phyloP scores from a whole-genome alignment of 2,888 invertebrate genomes.

The Margaritifera margaritifera region DNA sequence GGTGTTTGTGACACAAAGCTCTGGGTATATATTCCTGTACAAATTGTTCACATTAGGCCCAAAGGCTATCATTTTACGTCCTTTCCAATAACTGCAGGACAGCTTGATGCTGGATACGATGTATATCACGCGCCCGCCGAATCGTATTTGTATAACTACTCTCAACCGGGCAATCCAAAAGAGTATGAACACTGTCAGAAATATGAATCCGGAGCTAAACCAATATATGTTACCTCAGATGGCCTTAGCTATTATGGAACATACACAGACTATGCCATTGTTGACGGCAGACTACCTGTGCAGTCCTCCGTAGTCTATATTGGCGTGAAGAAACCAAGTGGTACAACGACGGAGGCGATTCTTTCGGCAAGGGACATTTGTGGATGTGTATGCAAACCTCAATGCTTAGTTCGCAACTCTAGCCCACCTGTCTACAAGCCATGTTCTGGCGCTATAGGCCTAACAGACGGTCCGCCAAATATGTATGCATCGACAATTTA shows the following conservation, averaged over 20 bases:
- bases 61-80: conserved; percentile 35
- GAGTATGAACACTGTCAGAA: conserved; percentile 28
- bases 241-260: conserved; percentile 56
- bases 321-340: conserved; percentile 35
- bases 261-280: conserved; percentile 50
- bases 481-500: conserved; percentile 38
- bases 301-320: conserved; percentile 48
- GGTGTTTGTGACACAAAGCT: conserved; percentile 36
- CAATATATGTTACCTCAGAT: conserved; percentile 45
- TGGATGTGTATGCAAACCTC: conserved; percentile 52
- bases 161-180: no score
- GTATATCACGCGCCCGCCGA: conserved; percentile 32
- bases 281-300: conserved; percentile 49
- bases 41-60: conserved; percentile 35
- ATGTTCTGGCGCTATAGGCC: conserved; percentile 48
- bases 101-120: conserved; percentile 25
- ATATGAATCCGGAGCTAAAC: conserved; percentile 33
- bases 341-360: conserved; percentile 26
- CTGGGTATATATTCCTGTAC: conserved; percentile 37
- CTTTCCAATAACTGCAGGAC: conserved; percentile 31
- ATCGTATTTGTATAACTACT: no score
- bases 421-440: conserved; percentile 26
- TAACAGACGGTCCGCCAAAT: conserved; percentile 32
- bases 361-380: conserved; percentile 53
- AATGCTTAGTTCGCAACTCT: conserved; percentile 36